These are phyloP conservation scores for Perithous albicinctus DNA, from an alignment of 2,888 invertebrate species.

Conservation along the genomic window DNA sequence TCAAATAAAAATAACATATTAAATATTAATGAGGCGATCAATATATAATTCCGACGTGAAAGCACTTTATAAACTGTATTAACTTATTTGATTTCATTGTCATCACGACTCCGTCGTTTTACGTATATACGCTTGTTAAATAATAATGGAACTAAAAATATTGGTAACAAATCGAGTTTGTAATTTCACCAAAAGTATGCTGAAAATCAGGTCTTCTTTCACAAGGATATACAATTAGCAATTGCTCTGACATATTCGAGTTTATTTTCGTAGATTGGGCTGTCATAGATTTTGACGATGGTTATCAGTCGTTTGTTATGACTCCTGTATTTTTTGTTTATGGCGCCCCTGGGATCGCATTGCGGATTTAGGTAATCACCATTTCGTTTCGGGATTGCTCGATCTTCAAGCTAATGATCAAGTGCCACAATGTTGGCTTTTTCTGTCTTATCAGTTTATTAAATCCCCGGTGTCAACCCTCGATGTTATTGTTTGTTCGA, in stretches of 20 bases:
- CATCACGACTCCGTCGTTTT: too few species aligned
- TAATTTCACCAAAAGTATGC: too few species aligned
- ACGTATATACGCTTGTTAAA: too few species aligned
- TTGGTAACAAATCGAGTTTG: too few species aligned
- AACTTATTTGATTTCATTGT: too few species aligned
- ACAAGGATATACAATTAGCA: neutral
- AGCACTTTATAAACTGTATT: too few species aligned
- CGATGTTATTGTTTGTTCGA: too few species aligned
- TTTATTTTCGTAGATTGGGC: neutral
- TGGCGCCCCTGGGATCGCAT: neutral
- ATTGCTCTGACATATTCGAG: neutral
- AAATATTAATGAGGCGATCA: too few species aligned
- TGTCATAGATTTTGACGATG: neutral
- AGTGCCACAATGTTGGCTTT: slow-evolving; percentile 6
- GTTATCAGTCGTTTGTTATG: neutral
- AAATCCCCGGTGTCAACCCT: neutral
- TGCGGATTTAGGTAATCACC: neutral
- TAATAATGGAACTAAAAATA: too few species aligned
- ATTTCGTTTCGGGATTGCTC: neutral
- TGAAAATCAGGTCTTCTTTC: too few species aligned
- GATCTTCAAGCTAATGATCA: neutral
- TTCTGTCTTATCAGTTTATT: neutral
- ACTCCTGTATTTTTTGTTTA: neutral
- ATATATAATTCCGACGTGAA: too few species aligned
- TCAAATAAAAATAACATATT: too few species aligned